These are phyloP conservation scores for Megaustenia siamemsis DNA, from an alignment of 2,888 invertebrate genomes.

Conservation along the genomic window DNA sequence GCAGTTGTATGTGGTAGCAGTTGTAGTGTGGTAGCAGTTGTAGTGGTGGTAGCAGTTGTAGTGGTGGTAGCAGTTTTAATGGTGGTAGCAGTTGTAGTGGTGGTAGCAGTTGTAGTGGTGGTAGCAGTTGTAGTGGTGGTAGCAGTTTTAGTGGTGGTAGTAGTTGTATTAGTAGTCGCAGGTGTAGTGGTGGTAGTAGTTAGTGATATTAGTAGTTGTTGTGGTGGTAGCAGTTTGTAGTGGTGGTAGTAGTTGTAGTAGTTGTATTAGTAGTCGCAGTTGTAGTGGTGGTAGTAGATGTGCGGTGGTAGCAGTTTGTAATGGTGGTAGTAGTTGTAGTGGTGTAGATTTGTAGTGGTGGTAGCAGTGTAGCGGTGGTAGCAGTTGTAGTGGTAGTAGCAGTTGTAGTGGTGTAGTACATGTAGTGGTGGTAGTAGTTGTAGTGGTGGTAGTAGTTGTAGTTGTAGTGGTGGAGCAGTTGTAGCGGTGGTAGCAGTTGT, in stretches of 20 bases:
- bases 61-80: no score
- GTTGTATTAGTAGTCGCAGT: constrained; percentile 34
- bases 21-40: background rate
- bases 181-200: no score
- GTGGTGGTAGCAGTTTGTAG: constrained; percentile 5
- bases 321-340: background rate
- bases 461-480: background rate
- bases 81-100: no score
- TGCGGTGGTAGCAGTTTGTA: background rate
- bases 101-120: background rate
- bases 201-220: no score
- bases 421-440: constrained; percentile 22
- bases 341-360: background rate
- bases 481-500: constrained; percentile 22
- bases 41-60: no score
- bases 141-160: no score
- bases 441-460: background rate
- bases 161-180: no score
- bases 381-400: no score
- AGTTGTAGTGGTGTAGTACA: background rate
- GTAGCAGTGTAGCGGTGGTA: no score
- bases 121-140: no score
- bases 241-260: constrained; percentile 32
- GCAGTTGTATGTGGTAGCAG: background rate
- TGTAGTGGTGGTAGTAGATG: background rate